Base-by-base conservation (phyloP, 1,140 invertebrate species). In the Ceratina australensis region DNA sequence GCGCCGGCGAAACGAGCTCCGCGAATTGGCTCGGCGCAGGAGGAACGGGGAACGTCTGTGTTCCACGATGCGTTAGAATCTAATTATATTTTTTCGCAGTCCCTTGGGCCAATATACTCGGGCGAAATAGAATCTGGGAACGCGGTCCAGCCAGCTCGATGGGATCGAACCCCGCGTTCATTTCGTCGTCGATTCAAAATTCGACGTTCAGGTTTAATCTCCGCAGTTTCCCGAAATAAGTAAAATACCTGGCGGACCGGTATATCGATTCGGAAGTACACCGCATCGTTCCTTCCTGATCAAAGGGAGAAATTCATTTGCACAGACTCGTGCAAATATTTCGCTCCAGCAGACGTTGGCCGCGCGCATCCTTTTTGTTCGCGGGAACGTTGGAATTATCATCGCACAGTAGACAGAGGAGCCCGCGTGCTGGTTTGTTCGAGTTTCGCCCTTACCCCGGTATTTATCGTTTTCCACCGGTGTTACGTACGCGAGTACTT, bases 391-490 rank as follows among this genome's bases (percentile, higher is more conserved):
- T n/a, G 33, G 33, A 42, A 42, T 42, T 10, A 42, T 42, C 33
- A 0, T 42, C 5, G 33, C 2, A 10, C 5, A 5, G 33, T 42
- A 42, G 5, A 63, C 4, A 61, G 8, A n/a, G n/a, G n/a, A n/a
- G n/a, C n/a, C n/a, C 15, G 26, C 12, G 60, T 18, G n/a, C n/a
- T 18, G 24, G 26, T 63, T 63, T 33, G n/a, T n/a, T 28, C 24
- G n/a, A 33, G 24, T 28, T n/a, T n/a, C 26, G 60, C 33, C 26
- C 16, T 28, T 33, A 10, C 33, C 26, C 13, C n/a, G 60, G 28
- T 28, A 63, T 18, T 63, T 33, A 63, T 63, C 60, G 60, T 42
- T 63, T n/a, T 63, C 12, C 60, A 63, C 10, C 20, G 60, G 18
- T 63, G 26, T 33, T 63, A 42, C n/a, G 28, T 22, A 33, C 18